Conservation (phyloP, 2,797 vertebrate genomes). For the Cyprinodon diabolis region DNA sequence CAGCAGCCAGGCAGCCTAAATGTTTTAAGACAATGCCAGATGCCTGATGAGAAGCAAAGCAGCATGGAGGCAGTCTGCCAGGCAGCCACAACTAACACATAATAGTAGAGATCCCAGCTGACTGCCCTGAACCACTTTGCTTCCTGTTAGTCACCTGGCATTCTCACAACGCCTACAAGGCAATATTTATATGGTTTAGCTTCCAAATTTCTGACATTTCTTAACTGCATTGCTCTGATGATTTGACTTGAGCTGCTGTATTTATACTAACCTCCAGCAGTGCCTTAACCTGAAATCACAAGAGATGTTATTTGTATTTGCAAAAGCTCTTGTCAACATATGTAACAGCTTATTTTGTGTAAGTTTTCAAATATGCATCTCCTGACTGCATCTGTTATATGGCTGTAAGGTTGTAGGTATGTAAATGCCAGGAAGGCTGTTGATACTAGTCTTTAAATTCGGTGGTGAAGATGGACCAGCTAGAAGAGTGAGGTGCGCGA, state of each 20-base stretch:
- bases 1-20: constrained; percentile 34
- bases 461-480: no score
- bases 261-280: constrained; percentile 2
- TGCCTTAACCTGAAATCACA: neutral
- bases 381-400: neutral
- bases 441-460: neutral
- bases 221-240: constrained; percentile 8
- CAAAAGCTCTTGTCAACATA: neutral
- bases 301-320: neutral
- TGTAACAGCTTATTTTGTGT: neutral
- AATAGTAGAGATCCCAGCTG: constrained; percentile 35
- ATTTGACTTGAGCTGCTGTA: constrained; percentile 8
- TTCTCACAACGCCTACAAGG: constrained; percentile 14
- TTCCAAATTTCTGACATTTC: constrained; percentile 35
- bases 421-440: neutral
- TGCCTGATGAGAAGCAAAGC: constrained; percentile 48
- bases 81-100: constrained; percentile 28
- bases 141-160: constrained; percentile 39
- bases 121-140: constrained; percentile 25
- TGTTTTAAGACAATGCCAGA: constrained; percentile 36
- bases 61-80: constrained; percentile 31
- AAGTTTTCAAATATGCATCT: neutral
- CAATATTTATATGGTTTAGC: constrained; percentile 9
- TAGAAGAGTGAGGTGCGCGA: no score
- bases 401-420: neutral